Percentiles rank a stretch among this genome's conserved stretches.
phyloP scores from a whole-genome alignment of 30 jellyfish, hydroid and myxozoan species.

The Aurelia sp. region DNA sequence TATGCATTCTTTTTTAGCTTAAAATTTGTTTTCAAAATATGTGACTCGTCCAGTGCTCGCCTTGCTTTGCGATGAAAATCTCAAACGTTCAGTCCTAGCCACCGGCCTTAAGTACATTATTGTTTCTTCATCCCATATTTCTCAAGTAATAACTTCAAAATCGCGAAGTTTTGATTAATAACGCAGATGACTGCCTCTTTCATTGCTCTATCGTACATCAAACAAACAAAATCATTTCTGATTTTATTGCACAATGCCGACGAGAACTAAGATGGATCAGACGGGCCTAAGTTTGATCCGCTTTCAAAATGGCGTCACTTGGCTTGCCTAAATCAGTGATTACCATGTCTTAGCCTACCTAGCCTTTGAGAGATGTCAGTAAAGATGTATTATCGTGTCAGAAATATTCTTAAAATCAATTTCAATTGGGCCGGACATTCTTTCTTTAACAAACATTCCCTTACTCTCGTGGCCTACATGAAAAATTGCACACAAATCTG shows the following conservation, averaged over 20 bases:
- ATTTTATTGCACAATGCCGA: slow-evolving; percentile 71
- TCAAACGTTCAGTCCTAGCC: slow-evolving; percentile 24
- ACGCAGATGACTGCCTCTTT: slow-evolving; percentile 38
- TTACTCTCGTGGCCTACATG: not conserved
- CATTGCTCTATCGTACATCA: slow-evolving; percentile 23
- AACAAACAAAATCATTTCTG: slow-evolving; percentile 62
- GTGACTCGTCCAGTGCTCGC: slow-evolving; percentile 7
- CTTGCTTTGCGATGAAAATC: not conserved
- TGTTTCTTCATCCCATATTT: not conserved
- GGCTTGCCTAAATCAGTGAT: slow-evolving; percentile 67
- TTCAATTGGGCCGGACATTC: slow-evolving; percentile 75
- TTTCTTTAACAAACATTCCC: slow-evolving; percentile 61
- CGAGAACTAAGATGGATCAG: slow-evolving; percentile 77
- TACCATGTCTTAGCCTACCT: slow-evolving; percentile 83
- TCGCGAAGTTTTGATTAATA: slow-evolving; percentile 2
- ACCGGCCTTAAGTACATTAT: slow-evolving; percentile 5
- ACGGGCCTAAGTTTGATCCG: slow-evolving; percentile 80
- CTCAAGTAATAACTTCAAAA: slow-evolving; percentile 21
- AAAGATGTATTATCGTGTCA: slow-evolving; percentile 72
- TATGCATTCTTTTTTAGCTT: slow-evolving; percentile 37
- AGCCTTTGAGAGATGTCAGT: slow-evolving; percentile 46
- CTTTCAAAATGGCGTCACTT: slow-evolving; percentile 77
- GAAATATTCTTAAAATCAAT: slow-evolving; percentile 41
- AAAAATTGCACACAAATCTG: not conserved
- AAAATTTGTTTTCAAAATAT: slow-evolving; percentile 44